Evolutionary conservation across 2,797 vertebrate species (phyloP), one percentile per base, ranked within the genome.

Genomic region (Lemur catta): DNA sequence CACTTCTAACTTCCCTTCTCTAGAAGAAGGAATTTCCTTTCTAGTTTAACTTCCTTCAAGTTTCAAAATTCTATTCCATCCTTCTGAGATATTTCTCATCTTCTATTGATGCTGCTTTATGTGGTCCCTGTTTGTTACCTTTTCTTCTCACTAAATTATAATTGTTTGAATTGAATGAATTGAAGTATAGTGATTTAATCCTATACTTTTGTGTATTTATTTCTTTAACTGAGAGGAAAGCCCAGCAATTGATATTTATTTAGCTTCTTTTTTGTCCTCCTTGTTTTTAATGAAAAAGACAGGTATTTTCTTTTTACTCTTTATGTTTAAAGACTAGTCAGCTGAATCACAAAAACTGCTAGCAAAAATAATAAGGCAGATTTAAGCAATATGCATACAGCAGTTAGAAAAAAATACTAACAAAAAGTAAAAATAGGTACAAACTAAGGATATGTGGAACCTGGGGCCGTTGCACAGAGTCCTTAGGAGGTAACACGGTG

Each of bases 241-340:
- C 41, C 20, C 26, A 75, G 65, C 12, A 20, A 22, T 8, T 10
- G 33, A 69, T 72, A 12, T 10, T 67, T 55, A 63, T 71, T 33
- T 7, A 72, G 33, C 35, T 46, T 89, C 26, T 35, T 8, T 78
- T 86, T 81, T 33, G 67, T 80, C 24, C 24, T 52, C 35, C 22
- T 81, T 52, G 69, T n/a, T 91, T 87, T 59, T 69, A 6, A 28
- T 35, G 28, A 43, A 41, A 82, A 88, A 63, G 69, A 74, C 55
- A 46, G 43, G 1, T 91, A 80, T 86, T 46, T 86, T 91, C 10
- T 52, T 90, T 79, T 91, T 57, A 67, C 22, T 84, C 55, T 61
- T 91, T 67, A 67, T 67, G 71, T 82, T 75, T 76, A 91, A 93
- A 91, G 59, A 76, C 50, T 57, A 76, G 69, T 76, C 69, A 93